Conservation (phyloP, 2,888 invertebrate genomes). For the Lycophotia porphyrea region DNA sequence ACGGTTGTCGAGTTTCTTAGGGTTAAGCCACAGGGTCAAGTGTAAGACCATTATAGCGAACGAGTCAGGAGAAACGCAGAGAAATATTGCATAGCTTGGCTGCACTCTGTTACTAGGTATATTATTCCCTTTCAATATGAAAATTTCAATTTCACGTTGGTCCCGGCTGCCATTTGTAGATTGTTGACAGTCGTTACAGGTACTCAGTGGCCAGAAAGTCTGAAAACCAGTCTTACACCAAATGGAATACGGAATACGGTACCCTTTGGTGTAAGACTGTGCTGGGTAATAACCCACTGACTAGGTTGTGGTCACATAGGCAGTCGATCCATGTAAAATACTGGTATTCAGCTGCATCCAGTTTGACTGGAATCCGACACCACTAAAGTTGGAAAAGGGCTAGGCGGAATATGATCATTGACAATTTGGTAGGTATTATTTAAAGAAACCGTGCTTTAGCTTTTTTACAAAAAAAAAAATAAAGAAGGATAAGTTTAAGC, state of each 20-base stretch:
- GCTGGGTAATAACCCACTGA: background rate
- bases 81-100: constrained; percentile 10
- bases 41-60: constrained; percentile 9
- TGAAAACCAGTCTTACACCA: background rate
- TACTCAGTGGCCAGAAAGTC: background rate
- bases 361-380: no score
- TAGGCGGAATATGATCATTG: no score
- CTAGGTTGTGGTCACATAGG: no score
- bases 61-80: constrained; percentile 38
- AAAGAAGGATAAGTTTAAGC: background rate
- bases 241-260: no score
- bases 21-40: constrained; percentile 40
- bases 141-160: background rate
- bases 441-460: background rate
- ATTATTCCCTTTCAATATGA: background rate
- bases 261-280: no score
- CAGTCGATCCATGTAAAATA: no score
- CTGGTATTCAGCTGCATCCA: no score
- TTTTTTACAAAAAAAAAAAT: background rate
- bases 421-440: background rate
- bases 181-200: background rate
- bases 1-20: background rate
- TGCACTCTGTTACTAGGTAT: background rate
- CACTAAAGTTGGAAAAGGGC: no score
- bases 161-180: background rate